Conservation (phyloP, 2,113 vertebrate species). For the Benitochromis conjunctus region DNA sequence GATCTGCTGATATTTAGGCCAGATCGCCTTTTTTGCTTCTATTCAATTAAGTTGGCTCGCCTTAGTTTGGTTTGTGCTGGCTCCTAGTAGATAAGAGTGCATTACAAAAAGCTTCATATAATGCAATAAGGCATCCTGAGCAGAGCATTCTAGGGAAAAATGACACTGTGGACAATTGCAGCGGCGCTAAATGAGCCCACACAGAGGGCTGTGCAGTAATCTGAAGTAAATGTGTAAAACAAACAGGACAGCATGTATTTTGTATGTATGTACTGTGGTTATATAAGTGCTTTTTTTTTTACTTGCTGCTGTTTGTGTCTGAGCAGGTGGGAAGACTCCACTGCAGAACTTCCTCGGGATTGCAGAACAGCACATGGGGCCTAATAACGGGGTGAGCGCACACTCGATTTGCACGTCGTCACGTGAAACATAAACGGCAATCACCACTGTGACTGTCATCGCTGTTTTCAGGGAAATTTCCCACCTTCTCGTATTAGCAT, state of each 20-base stretch:
- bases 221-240: background rate
- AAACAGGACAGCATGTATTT: background rate
- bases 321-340: slow-evolving; percentile 89
- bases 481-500: background rate
- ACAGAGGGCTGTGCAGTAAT: background rate
- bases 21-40: background rate
- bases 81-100: background rate
- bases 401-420: background rate
- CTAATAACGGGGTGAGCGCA: slow-evolving; percentile 87
- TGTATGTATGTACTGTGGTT: background rate
- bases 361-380: slow-evolving; percentile 93
- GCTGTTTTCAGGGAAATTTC: background rate
- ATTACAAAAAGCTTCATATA: background rate
- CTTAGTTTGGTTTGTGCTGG: background rate
- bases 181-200: background rate
- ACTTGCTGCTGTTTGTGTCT: background rate
- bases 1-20: background rate
- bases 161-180: background rate
- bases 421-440: background rate
- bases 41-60: background rate
- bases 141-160: background rate
- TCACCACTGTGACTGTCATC: background rate
- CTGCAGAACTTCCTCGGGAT: slow-evolving; percentile 97
- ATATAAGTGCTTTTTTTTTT: background rate
- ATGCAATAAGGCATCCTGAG: background rate